Conservation (phyloP, 2,888 invertebrate genomes). For the Platycnemis pennipes region DNA sequence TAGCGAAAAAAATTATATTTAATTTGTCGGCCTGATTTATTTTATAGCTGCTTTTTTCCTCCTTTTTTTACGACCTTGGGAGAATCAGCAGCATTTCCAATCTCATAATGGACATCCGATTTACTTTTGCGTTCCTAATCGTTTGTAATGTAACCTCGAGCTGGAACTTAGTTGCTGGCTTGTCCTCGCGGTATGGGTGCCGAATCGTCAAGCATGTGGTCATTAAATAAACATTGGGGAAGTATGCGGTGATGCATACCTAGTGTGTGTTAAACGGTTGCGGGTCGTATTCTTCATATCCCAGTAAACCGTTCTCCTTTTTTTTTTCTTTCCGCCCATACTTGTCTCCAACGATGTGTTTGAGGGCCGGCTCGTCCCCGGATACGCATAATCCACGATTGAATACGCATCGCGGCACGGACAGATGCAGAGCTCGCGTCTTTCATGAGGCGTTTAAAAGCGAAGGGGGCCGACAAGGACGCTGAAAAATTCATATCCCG, state of each 20-base stretch:
- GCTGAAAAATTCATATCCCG: neutral
- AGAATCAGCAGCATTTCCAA: too few species aligned
- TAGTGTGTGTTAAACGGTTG: too few species aligned
- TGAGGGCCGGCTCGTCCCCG: neutral
- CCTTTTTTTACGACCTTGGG: too few species aligned
- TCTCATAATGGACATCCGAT: neutral
- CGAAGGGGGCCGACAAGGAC: neutral
- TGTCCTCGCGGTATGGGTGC: too few species aligned
- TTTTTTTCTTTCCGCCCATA: neutral
- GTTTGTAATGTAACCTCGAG: too few species aligned
- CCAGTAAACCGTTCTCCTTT: neutral
- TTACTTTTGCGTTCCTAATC: neutral
- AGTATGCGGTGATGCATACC: neutral
- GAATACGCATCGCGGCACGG: neutral
- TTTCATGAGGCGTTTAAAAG: neutral
- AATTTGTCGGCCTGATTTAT: too few species aligned
- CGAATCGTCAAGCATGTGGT: too few species aligned
- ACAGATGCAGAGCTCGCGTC: neutral
- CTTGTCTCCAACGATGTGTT: neutral
- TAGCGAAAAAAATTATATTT: too few species aligned
- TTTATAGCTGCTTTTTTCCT: too few species aligned
- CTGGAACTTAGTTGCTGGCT: too few species aligned
- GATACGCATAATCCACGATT: neutral
- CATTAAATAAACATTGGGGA: neutral
- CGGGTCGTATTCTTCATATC: neutral